phyloP scores from a whole-genome alignment of 2,888 invertebrate species.

The Chymomyza procnemis region DNA sequence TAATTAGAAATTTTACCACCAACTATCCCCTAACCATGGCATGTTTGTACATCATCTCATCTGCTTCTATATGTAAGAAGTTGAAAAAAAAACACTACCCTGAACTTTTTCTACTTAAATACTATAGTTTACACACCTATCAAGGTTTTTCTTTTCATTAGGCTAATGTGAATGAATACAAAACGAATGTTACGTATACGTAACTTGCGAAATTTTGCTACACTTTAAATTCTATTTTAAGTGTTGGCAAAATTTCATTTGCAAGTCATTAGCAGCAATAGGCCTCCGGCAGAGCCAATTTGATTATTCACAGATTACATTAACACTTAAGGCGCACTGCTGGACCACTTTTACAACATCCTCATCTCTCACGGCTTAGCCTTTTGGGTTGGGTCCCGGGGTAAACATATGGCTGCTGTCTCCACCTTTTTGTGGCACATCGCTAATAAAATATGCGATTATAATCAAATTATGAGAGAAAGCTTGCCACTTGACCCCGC shows the following conservation, averaged over 20 bases:
- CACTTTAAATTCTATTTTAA: no score
- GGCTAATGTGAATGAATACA: neutral
- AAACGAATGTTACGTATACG: neutral
- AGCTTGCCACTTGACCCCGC: neutral
- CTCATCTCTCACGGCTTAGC: neutral
- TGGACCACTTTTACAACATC: no score
- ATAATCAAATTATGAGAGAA: conserved; percentile 17
- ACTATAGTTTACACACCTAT: neutral
- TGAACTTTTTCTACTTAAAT: neutral
- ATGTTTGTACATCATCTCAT: neutral
- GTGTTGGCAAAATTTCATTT: neutral
- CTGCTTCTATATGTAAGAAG: neutral
- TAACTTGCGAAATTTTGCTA: neutral
- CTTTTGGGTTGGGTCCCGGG: neutral
- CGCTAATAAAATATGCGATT: conserved; percentile 21
- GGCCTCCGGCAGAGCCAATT: neutral
- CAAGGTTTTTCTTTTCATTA: neutral
- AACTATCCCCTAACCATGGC: neutral
- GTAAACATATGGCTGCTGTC: neutral
- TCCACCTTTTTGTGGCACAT: neutral
- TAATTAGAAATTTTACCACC: conserved; percentile 47
- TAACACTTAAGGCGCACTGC: neutral
- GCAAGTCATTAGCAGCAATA: neutral
- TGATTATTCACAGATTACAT: neutral
- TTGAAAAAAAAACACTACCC: neutral